Evolutionary conservation across 2,113 vertebrate genomes (phyloP), one percentile per base, ranked within the genome.

Genomic region (Pomatorhinus ruficollis): DNA sequence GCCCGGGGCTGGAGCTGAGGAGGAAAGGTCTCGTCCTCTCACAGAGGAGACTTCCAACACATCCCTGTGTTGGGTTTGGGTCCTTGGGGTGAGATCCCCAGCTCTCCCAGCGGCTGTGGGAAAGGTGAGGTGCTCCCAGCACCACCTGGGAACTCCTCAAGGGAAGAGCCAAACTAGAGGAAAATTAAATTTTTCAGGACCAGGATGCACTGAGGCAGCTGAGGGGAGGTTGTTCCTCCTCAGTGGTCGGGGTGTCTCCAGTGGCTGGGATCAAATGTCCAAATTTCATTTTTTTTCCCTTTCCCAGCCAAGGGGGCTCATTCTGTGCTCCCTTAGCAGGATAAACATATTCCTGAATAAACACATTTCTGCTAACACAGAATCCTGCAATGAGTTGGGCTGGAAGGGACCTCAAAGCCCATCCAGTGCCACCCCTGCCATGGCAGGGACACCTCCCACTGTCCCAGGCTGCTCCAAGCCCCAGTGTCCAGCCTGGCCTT

Each of bases 1-100:
- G 6, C 0, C 1, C 0, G 2, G 2, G 3, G 52, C 30, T 45
- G 6, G 24, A 27, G 4, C 9, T 42, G 37, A 11, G 25, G 6
- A 54, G 70, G 44, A 31, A n/a, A 28, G 4, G 28, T 3, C 39
- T 10, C 4, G 5, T 14, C 16, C 17, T 64, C 35, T 33, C 12
- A 10, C 23, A 12, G 23, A 3, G 5, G 19, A 44, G 21, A 4
- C 3, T 20, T 7, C 15, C 21, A 45, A 2, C 6, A 7, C 28
- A 17, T 3, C 23, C 47, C 20, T 16, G 25, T 24, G 2, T 11
- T 8, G 44, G 9, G 2, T 28, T n/a, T 15, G 16, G 22, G 11
- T 31, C 22, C 31, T 14, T 23, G n/a, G 45, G 22, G 3, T 45
- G n/a, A 45, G 17, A 37, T 9, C 42, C 89, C n/a, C 24, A 8